phyloP scores from a whole-genome alignment of 2,797 vertebrate genomes.

The Myripristis murdjan region DNA sequence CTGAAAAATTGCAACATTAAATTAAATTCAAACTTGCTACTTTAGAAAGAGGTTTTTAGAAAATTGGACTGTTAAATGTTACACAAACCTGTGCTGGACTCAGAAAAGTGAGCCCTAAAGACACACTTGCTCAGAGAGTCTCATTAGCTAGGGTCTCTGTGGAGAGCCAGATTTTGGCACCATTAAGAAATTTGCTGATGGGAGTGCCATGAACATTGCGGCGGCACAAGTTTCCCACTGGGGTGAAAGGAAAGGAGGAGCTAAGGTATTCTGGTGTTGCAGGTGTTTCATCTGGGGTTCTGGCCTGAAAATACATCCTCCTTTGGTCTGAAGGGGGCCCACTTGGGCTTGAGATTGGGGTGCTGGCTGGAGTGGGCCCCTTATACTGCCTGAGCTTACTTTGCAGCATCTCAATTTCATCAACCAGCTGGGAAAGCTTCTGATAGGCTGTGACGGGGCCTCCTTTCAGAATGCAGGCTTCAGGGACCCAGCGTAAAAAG shows the following conservation, averaged over 20 bases:
- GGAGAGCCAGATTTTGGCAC: slow-evolving; percentile 96
- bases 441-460: slow-evolving; percentile 91
- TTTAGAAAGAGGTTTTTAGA: slow-evolving; percentile 61
- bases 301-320: slow-evolving; percentile 91
- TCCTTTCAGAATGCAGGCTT: slow-evolving; percentile 92
- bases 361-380: slow-evolving; percentile 65
- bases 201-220: slow-evolving; percentile 92
- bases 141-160: slow-evolving; percentile 96
- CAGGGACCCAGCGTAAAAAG: slow-evolving; percentile 97
- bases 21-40: slow-evolving; percentile 45
- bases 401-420: slow-evolving; percentile 92
- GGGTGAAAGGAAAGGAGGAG: slow-evolving; percentile 97
- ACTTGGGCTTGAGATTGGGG: slow-evolving; percentile 67
- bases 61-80: slow-evolving; percentile 49
- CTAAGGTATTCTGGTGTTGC: slow-evolving; percentile 89
- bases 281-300: slow-evolving; percentile 70
- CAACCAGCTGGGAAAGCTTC: slow-evolving; percentile 91
- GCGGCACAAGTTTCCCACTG: slow-evolving; percentile 94
- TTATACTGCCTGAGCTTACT: slow-evolving; percentile 88
- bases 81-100: slow-evolving; percentile 30
- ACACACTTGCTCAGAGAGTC: slow-evolving; percentile 68
- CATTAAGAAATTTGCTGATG: slow-evolving; percentile 96
- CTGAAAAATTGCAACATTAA: slow-evolving; percentile 35
- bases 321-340: slow-evolving; percentile 80
- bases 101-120: slow-evolving; percentile 17